A percentile compares a stretch with the other conserved stretches of the same genome.
Evolutionary conservation across 2,113 vertebrate genomes (phyloP).

Genomic region (Cryptomyrus ogoouensis): DNA sequence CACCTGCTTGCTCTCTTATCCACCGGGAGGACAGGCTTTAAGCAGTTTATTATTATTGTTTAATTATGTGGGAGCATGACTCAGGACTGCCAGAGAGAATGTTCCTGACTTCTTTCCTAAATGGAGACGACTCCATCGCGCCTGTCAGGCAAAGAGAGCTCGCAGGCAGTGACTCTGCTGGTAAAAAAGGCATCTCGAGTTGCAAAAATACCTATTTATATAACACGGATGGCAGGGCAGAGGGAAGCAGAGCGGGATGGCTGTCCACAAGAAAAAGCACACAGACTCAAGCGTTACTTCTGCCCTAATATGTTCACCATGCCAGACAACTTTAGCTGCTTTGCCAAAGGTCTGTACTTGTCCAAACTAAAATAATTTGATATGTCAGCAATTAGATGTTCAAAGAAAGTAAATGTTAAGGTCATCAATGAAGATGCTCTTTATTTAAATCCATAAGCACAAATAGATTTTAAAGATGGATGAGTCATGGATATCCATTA

Average conservation of each 20-base stretch:
- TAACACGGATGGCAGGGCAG: background rate
- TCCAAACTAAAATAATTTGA: background rate
- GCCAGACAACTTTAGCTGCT: background rate
- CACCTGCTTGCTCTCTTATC: background rate
- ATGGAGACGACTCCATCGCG: background rate
- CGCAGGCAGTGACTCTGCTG: background rate
- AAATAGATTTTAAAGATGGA: background rate
- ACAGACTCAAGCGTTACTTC: background rate
- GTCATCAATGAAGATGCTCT: background rate
- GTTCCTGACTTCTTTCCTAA: background rate
- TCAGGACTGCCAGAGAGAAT: background rate
- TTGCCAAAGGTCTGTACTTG: background rate
- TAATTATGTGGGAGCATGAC: background rate
- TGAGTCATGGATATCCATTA: background rate
- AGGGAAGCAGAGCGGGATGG: background rate
- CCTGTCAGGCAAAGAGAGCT: background rate
- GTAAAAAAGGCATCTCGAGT: background rate
- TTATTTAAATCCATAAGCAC: constrained; percentile 2
- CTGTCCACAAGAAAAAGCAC: background rate
- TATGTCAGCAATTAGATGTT: background rate
- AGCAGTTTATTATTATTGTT: constrained; percentile 1
- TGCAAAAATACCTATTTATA: constrained; percentile 10
- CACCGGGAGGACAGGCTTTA: background rate
- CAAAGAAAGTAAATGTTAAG: background rate
- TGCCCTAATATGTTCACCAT: background rate